Conservation (phyloP, 2,888 invertebrate species). For the Ophion ventricosus region DNA sequence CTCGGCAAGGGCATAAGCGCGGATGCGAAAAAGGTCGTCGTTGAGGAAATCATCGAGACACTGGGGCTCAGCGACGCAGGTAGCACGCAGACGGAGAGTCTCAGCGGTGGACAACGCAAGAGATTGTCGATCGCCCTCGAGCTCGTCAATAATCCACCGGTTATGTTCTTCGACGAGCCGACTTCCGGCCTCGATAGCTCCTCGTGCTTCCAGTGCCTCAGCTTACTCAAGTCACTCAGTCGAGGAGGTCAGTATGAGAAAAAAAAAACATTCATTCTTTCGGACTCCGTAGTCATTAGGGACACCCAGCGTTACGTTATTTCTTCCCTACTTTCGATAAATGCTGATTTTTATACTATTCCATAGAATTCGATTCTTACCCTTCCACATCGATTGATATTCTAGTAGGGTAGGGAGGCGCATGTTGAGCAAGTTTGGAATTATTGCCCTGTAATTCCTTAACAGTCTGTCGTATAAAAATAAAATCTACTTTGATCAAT, state of each 20-base stretch:
- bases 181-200: slow-evolving; percentile 97
- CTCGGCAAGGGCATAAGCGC: slow-evolving; percentile 91
- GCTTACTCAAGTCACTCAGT: slow-evolving; percentile 93
- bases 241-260: slow-evolving; percentile 85
- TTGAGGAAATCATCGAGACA: slow-evolving; percentile 94
- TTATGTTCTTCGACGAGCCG: slow-evolving; percentile 99
- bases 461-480: too few species aligned
- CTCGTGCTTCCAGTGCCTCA: slow-evolving; percentile 96
- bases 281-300: neutral
- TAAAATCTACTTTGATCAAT: too few species aligned
- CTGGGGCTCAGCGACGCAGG: slow-evolving; percentile 91
- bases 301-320: too few species aligned
- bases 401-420: too few species aligned
- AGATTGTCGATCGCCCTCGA: slow-evolving; percentile 95
- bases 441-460: too few species aligned
- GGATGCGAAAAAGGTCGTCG: slow-evolving; percentile 90
- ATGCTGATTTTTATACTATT: too few species aligned
- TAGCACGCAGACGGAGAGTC: slow-evolving; percentile 91
- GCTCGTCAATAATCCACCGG: slow-evolving; percentile 97
- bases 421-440: too few species aligned
- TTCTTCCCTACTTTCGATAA: too few species aligned
- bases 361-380: too few species aligned
- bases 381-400: too few species aligned
- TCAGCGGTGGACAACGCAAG: slow-evolving; percentile 96
- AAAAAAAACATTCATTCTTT: neutral